These are phyloP conservation scores for Mythimna loreyi DNA, from an alignment of 2,888 invertebrate species.

Conservation along the genomic window DNA sequence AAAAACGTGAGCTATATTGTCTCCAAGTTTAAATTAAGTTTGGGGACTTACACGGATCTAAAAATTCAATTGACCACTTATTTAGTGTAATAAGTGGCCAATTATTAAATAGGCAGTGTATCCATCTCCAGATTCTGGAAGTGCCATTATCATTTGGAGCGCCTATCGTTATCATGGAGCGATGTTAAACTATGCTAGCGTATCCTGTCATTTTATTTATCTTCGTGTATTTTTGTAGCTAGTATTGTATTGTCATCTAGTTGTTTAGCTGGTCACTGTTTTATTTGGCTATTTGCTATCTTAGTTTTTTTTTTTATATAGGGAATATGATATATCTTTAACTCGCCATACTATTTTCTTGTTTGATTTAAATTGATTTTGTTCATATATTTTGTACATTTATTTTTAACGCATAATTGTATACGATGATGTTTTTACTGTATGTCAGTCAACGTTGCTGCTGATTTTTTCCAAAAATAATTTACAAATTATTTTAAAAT, in stretches of 20 bases:
- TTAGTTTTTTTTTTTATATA: no score
- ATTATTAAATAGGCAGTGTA: constrained; percentile 6
- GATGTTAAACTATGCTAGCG: constrained; percentile 63
- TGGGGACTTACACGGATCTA: neutral
- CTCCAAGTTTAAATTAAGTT: neutral
- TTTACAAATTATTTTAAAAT: no score
- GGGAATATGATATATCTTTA: neutral
- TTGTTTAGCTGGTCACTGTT: constrained; percentile 24
- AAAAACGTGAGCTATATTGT: neutral
- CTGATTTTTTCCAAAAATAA: no score
- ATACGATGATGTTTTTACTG: constrained; percentile 30
- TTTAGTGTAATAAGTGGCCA: constrained; percentile 5
- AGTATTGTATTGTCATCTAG: constrained; percentile 44
- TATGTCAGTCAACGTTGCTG: no score
- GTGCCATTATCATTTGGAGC: constrained; percentile 43
- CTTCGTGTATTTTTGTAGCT: constrained; percentile 47
- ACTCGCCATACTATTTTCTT: constrained; percentile 12
- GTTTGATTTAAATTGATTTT: neutral
- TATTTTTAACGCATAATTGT: constrained; percentile 10
- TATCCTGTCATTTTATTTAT: constrained; percentile 60
- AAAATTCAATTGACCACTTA: constrained; percentile 5
- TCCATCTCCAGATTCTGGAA: constrained; percentile 36
- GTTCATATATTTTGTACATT: neutral
- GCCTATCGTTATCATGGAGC: constrained; percentile 50
- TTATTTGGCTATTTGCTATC: neutral